Evolutionary conservation across 2,888 invertebrate species (phyloP).

Genomic region (Biston betularia): DNA sequence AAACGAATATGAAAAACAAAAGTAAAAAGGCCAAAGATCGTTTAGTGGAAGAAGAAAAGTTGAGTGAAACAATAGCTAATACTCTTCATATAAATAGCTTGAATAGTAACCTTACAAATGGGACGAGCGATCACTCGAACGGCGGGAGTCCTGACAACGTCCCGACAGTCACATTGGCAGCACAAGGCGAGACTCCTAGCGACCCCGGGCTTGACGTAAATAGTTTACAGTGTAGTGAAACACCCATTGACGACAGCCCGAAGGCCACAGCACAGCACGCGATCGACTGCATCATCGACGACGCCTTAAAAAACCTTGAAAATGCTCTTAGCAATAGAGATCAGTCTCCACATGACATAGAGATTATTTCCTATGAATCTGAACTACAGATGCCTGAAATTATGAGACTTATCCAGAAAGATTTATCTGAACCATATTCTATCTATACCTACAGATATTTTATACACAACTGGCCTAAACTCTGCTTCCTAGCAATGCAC

Average conservation of each 20-base stretch:
- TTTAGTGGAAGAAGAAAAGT: constrained; percentile 71
- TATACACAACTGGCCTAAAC: constrained; percentile 99
- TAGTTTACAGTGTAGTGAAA: constrained; percentile 76
- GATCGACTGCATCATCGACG: constrained; percentile 58
- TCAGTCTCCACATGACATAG: constrained; percentile 65
- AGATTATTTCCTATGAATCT: constrained; percentile 91
- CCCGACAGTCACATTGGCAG: constrained; percentile 56
- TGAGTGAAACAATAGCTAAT: constrained; percentile 76
- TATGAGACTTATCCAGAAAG: constrained; percentile 99
- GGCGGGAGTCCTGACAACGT: constrained; percentile 57
- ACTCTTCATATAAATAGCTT: constrained; percentile 77
- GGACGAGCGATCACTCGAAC: constrained; percentile 74
- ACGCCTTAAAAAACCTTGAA: constrained; percentile 60
- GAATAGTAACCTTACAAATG: constrained; percentile 80
- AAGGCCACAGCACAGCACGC: constrained; percentile 51
- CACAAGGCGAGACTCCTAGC: constrained; percentile 58
- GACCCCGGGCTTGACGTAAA: constrained; percentile 68
- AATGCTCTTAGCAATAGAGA: constrained; percentile 57
- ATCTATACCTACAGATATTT: constrained; percentile 99
- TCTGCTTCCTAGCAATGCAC: constrained; percentile 98
- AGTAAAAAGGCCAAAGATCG: constrained; percentile 83
- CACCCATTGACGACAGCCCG: constrained; percentile 52
- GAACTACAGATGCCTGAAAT: constrained; percentile 99
- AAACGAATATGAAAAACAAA: constrained; percentile 74
- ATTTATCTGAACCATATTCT: constrained; percentile 99